Conservation (phyloP, 2,797 vertebrate species). For the Sebastiscus albofasciatus region DNA sequence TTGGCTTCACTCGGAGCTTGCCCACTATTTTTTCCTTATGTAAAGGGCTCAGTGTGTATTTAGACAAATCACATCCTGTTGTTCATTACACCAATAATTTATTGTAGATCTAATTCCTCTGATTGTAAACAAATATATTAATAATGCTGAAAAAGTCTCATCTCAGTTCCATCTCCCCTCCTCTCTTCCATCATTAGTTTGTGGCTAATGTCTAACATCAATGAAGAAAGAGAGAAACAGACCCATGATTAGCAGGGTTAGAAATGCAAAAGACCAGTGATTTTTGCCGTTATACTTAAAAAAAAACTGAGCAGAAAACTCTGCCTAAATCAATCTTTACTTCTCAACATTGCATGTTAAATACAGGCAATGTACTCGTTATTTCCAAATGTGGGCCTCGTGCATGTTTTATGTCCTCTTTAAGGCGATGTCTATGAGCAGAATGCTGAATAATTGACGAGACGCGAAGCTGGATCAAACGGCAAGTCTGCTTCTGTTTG, state of each 20-base stretch:
- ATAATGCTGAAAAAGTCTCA: not conserved
- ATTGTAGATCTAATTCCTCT: not conserved
- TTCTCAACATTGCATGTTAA: conserved; percentile 68
- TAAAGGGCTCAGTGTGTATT: not conserved
- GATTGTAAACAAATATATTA: not conserved
- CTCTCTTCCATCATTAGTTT: not conserved
- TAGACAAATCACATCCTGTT: not conserved
- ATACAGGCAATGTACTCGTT: conserved; percentile 70
- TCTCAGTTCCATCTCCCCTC: not conserved
- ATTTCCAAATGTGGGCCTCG: conserved; percentile 76
- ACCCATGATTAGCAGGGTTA: not conserved
- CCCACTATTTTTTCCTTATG: not conserved
- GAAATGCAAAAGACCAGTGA: conserved; percentile 18
- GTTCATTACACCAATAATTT: not conserved
- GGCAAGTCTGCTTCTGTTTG: conserved; percentile 73
- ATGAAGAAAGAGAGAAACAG: not conserved
- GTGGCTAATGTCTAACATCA: not conserved
- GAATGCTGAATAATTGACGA: conserved; percentile 83
- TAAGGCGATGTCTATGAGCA: conserved; percentile 79
- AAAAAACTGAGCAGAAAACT: conserved; percentile 30
- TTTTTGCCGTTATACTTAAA: conserved; percentile 32
- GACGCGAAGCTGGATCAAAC: conserved; percentile 79
- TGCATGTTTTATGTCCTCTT: conserved; percentile 79
- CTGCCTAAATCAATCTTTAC: conserved; percentile 71
- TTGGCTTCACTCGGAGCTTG: not conserved